Evolutionary conservation across 2,113 vertebrate genomes (phyloP).

Genomic region (Hippocampus mohnikei): DNA sequence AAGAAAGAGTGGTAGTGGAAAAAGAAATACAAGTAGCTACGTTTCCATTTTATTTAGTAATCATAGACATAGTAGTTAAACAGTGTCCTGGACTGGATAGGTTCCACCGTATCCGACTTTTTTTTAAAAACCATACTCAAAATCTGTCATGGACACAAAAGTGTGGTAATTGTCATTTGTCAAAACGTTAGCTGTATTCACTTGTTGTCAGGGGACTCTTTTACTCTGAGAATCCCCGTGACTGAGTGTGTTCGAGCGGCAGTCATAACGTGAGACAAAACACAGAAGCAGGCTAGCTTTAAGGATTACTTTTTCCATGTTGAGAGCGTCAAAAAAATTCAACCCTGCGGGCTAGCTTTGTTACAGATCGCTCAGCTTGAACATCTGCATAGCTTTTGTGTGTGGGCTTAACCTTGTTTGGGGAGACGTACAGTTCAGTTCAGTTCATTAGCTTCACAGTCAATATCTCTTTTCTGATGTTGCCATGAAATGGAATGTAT

Average conservation of each 20-base stretch:
- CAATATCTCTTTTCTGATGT: not conserved
- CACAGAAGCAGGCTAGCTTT: constrained; percentile 14
- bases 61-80: too few relatives aligned
- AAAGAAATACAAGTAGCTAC: too few relatives aligned
- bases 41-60: too few relatives aligned
- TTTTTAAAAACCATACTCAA: not conserved
- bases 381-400: not conserved
- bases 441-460: not conserved
- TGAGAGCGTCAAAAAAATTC: constrained; percentile 10
- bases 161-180: not conserved
- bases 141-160: not conserved
- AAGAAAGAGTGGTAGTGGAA: too few relatives aligned
- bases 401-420: constrained; percentile 4
- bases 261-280: constrained; percentile 16
- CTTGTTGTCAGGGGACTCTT: constrained; percentile 23
- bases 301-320: constrained; percentile 25
- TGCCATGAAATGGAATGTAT: not conserved
- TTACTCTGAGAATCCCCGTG: constrained; percentile 7
- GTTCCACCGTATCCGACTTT: not conserved
- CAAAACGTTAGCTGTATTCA: constrained; percentile 3
- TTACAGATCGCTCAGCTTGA: not conserved
- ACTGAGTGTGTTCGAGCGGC: constrained; percentile 17
- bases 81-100: constrained; percentile 1
- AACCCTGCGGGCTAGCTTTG: not conserved
- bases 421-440: not conserved